Conservation (phyloP, 2,888 invertebrate genomes). For the Pollenia amentaria region DNA sequence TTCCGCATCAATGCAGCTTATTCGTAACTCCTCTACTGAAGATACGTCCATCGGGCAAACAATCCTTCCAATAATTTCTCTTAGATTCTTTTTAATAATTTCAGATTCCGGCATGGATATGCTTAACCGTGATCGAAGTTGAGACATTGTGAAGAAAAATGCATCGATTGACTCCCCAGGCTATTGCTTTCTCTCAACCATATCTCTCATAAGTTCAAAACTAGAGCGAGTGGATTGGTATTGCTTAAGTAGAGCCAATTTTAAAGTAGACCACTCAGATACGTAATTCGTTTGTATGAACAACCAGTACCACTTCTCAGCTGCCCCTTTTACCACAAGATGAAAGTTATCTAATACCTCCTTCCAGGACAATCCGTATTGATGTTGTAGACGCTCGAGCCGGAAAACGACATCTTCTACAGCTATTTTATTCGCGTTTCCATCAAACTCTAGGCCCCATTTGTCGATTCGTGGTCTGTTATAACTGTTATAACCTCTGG, state of each 20-base stretch:
- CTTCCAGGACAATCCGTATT: no score
- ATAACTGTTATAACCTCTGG: no score
- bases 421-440: not conserved
- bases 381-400: not conserved
- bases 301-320: no score
- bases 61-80: not conserved
- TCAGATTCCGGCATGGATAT: conserved; percentile 7
- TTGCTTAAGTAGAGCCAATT: no score
- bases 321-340: no score
- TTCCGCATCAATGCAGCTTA: not conserved
- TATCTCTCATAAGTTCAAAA: no score
- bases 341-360: no score
- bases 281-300: no score
- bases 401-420: no score
- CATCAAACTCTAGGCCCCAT: not conserved
- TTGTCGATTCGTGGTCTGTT: not conserved
- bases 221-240: no score
- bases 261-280: no score
- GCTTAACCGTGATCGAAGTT: not conserved
- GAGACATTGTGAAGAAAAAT: not conserved
- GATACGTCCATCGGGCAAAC: not conserved
- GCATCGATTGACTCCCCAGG: not conserved
- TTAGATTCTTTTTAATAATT: conserved; percentile 4
- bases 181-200: not conserved
- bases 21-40: not conserved